Percentiles rank a stretch among this genome's conserved stretches.
Conservation (phyloP, 1,140 invertebrate genomes). For the Listronotus oregonensis region DNA sequence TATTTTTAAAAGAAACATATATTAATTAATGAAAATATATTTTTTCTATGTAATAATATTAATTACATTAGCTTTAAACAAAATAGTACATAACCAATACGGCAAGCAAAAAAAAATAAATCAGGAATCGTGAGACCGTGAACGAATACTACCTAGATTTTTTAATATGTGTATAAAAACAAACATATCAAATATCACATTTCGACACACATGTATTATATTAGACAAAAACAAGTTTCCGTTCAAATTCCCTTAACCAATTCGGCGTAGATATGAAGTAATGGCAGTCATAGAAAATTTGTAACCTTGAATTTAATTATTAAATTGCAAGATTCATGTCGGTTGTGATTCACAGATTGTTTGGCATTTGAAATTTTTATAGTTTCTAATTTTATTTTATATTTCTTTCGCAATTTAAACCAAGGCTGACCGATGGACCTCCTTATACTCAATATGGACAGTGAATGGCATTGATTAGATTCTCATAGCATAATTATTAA, state of each 20-base stretch:
- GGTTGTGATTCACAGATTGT: slow-evolving; percentile 49
- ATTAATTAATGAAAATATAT: no score
- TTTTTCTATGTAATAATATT: no score
- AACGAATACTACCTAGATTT: no score
- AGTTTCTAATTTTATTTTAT: slow-evolving; percentile 46
- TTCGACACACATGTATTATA: no score
- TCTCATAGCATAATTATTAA: slow-evolving; percentile 25
- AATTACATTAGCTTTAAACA: no score
- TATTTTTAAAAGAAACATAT: no score
- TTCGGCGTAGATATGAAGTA: slow-evolving; percentile 30
- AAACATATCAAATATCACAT: no score
- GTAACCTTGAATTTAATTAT: slow-evolving; percentile 53
- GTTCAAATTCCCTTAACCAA: slow-evolving; percentile 27
- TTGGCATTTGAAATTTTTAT: slow-evolving; percentile 50
- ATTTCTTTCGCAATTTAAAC: slow-evolving; percentile 26
- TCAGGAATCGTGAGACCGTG: no score
- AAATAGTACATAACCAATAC: no score
- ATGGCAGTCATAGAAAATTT: slow-evolving; percentile 48
- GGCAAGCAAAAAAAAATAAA: no score
- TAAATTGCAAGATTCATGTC: slow-evolving; percentile 48
- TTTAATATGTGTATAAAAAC: no score
- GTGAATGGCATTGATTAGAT: slow-evolving; percentile 33
- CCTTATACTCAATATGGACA: slow-evolving; percentile 27
- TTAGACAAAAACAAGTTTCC: slow-evolving; percentile 15
- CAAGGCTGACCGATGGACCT: slow-evolving; percentile 39